Base-by-base conservation (phyloP, 2,797 vertebrate species). In the Microctenopoma stevenorrisi region DNA sequence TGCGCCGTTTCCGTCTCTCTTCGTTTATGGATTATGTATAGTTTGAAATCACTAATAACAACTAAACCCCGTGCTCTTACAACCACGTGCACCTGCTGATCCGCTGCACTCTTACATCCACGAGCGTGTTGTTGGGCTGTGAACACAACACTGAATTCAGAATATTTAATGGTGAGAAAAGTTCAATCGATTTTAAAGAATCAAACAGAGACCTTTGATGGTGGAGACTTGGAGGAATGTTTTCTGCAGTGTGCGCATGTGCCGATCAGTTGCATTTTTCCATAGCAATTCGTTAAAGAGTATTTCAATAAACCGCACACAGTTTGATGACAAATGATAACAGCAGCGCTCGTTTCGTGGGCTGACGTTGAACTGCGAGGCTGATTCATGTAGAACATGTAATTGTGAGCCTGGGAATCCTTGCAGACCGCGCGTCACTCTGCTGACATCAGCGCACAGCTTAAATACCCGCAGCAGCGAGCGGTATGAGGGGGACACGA, bases 361-460 rank as follows among this genome's bases (percentile, higher is more conserved):
- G 7, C 8, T 51, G 33, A 56, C 26, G 16, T 63, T 75, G 9
- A 14, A 5, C 22, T 37, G 8, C 11, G 42, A 15, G 59, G n/a
- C 26, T 56, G 28, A 66, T 10, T 25, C 5, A 6, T 10, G 28
- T 8, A 0, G 16, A 28, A 14, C 25, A 28, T 1, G 55, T 1
- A 73, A 65, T 50, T 16, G 47, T 42, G 60, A 74, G 82, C 69
- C 66, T 48, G 60, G 73, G 68, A 83, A 83, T 70, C 14, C 30
- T 44, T 26, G 3, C 66, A 48, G 26, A 61, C 54, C 57, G 68
- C 65, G 63, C 91, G 91, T 92, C 90, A 91, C 72, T 16, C 46
- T 13, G 46, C 65, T 91, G 87, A 92, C 89, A 89, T 91, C 90
- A 91, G 81, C 82, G 64, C 50, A 7, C 53, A 1, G 72, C 50